A percentile compares a stretch with the other conserved stretches of the same genome.
These are phyloP conservation scores for Pseudomyrmex concolor DNA, from an alignment of 1,140 invertebrate species.

Conservation along the genomic window DNA sequence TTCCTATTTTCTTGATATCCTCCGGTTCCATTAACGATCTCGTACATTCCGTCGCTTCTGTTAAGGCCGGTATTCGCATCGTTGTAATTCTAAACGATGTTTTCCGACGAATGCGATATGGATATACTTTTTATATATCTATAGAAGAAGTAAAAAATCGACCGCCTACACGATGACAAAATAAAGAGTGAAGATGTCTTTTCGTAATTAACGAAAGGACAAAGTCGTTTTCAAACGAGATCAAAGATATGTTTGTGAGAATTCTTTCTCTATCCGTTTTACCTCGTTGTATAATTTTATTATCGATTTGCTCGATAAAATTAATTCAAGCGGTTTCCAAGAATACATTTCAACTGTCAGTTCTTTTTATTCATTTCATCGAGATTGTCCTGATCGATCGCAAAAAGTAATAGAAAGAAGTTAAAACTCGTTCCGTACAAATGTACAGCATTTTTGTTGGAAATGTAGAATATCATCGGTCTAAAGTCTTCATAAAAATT, in stretches of 20 bases:
- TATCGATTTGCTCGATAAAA: conserved; percentile 51
- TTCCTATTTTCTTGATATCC: neutral
- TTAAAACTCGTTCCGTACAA: too few relatives aligned
- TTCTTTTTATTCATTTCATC: conserved; percentile 43
- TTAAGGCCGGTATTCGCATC: conserved; percentile 25
- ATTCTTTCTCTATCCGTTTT: conserved; percentile 20
- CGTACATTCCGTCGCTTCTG: conserved; percentile 19
- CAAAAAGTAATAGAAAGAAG: neutral
- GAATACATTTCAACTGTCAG: conserved; percentile 49
- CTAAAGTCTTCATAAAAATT: neutral
- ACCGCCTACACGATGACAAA: conserved; percentile 34
- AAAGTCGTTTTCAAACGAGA: conserved; percentile 42
- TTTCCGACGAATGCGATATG: conserved; percentile 6
- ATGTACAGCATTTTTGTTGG: neutral
- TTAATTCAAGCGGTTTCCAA: conserved; percentile 45
- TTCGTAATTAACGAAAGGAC: conserved; percentile 39
- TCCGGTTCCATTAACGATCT: neutral
- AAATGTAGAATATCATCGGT: conserved; percentile 26
- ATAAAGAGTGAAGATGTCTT: conserved; percentile 51
- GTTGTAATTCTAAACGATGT: conserved; percentile 28
- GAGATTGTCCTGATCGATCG: conserved; percentile 16
- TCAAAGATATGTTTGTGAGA: conserved; percentile 30
- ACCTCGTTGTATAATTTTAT: conserved; percentile 40
- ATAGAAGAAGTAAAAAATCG: conserved; percentile 43
- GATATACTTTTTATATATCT: conserved; percentile 2